These are phyloP conservation scores for Gerris buenoi DNA, from an alignment of 1,140 invertebrate species.

Conservation along the genomic window DNA sequence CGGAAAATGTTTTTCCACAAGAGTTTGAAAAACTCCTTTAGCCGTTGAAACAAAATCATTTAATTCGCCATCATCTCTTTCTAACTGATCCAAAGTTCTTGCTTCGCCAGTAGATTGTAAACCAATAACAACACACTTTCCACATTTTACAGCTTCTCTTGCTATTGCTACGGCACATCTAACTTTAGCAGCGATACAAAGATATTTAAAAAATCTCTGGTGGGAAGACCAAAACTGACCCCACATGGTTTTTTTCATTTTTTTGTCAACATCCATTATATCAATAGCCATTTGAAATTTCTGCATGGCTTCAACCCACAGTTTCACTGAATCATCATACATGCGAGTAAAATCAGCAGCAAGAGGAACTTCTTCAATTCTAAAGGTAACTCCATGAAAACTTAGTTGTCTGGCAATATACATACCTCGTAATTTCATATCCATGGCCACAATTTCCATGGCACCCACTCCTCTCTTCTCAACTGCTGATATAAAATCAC, in stretches of 20 bases:
- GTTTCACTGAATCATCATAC: slow-evolving; percentile 84
- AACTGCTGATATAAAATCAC: slow-evolving; percentile 87
- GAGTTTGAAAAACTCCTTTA: slow-evolving; percentile 86
- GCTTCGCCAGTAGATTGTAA: slow-evolving; percentile 97
- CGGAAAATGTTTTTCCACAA: slow-evolving; percentile 95
- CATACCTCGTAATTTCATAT: slow-evolving; percentile 97
- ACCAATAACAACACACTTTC: slow-evolving; percentile 97
- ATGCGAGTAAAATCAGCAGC: slow-evolving; percentile 69
- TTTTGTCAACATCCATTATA: slow-evolving; percentile 75
- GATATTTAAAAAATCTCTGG: slow-evolving; percentile 97
- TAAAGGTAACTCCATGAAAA: slow-evolving; percentile 88
- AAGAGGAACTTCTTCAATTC: slow-evolving; percentile 89
- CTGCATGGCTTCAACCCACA: slow-evolving; percentile 91
- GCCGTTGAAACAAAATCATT: slow-evolving; percentile 97
- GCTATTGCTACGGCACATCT: slow-evolving; percentile 49
- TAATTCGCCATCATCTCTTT: slow-evolving; percentile 86
- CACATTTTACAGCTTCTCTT: slow-evolving; percentile 81
- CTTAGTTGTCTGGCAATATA: slow-evolving; percentile 96
- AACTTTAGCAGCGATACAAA: slow-evolving; percentile 95
- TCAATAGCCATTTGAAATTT: slow-evolving; percentile 87
- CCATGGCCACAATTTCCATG: slow-evolving; percentile 99
- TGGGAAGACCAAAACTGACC: slow-evolving; percentile 98
- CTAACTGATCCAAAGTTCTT: slow-evolving; percentile 84
- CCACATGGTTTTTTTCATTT: slow-evolving; percentile 87
- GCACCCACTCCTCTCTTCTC: slow-evolving; percentile 94